A percentile compares a stretch with the other conserved stretches of the same genome.
phyloP scores from a whole-genome alignment of 2,113 vertebrate species.

The Arvicanthis niloticus region DNA sequence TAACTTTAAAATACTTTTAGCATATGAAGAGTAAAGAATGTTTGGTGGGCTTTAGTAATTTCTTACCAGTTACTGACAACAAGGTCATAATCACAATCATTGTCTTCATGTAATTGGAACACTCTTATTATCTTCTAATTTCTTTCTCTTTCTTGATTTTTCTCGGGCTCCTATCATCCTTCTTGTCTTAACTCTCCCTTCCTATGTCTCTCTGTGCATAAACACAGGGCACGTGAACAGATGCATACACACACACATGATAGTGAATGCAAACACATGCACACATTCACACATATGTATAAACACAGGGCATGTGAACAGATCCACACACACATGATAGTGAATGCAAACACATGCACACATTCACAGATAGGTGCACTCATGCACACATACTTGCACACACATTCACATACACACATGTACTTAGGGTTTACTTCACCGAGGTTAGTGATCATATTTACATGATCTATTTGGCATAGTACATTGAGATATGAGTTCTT shows the following conservation, averaged over 20 bases:
- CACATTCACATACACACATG: neutral
- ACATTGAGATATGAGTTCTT: neutral
- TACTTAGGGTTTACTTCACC: neutral
- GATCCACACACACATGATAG: no score
- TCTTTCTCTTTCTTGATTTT: neutral
- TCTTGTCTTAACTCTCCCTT: neutral
- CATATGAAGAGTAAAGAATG: neutral
- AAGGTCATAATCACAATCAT: neutral
- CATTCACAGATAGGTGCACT: neutral
- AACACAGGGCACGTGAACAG: neutral
- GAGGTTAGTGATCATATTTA: neutral
- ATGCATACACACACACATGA: no score
- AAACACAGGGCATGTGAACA: neutral
- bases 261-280: neutral
- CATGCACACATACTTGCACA: neutral
- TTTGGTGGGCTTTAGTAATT: constrained; percentile 40
- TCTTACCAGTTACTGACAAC: neutral
- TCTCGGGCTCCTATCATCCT: fast-evolving
- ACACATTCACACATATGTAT: neutral
- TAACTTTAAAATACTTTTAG: neutral
- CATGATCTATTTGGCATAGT: neutral
- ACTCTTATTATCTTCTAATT: neutral
- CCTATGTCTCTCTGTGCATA: neutral
- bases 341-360: neutral
- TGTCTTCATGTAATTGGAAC: neutral